phyloP scores from a whole-genome alignment of 2,888 invertebrate genomes.

The Willowsia nigromaculata region DNA sequence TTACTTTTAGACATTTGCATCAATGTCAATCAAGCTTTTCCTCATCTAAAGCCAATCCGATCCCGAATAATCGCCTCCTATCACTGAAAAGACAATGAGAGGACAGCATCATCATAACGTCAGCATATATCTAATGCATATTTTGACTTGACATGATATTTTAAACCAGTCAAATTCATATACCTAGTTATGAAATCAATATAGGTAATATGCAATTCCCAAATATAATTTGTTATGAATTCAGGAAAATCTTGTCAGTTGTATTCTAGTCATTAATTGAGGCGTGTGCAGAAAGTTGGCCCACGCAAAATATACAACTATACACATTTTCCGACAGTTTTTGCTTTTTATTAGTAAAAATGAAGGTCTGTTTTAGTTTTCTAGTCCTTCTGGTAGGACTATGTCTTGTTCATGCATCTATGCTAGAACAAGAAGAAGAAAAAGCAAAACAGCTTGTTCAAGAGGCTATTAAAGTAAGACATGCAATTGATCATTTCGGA shows the following conservation, averaged over 20 bases:
- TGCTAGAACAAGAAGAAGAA: background rate
- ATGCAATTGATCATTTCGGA: background rate
- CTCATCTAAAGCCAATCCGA: constrained; percentile 11
- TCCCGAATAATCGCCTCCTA: background rate
- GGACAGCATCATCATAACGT: no score
- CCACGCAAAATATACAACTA: no score
- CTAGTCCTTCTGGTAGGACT: background rate
- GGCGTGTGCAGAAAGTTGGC: background rate
- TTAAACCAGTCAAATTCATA: background rate
- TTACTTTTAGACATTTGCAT: background rate
- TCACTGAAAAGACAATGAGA: no score
- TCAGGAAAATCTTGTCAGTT: background rate
- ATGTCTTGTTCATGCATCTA: background rate
- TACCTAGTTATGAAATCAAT: background rate
- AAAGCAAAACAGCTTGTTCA: background rate
- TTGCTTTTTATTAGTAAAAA: background rate
- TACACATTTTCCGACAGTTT: background rate
- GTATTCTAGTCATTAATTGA: background rate
- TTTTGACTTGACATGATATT: no score
- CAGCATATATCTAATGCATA: no score
- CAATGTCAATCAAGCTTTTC: constrained; percentile 14
- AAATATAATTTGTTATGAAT: background rate
- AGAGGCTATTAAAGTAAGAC: constrained; percentile 3
- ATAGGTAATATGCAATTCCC: background rate
- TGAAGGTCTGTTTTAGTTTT: background rate